These are phyloP conservation scores for Caenorhabditis japonica DNA, from an alignment of 2,888 invertebrate genomes.

Conservation along the genomic window DNA sequence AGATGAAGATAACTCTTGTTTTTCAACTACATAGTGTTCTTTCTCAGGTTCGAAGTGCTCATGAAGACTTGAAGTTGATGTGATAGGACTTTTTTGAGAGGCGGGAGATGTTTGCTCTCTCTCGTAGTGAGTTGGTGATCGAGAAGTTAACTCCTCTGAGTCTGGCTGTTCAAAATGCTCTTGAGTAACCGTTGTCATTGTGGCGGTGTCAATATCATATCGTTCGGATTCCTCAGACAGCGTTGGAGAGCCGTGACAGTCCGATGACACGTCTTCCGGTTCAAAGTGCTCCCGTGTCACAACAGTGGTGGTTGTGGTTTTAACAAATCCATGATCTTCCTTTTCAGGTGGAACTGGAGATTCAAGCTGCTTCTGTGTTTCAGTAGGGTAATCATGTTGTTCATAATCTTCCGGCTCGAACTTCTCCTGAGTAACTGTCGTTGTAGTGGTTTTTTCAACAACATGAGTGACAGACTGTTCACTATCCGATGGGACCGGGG, in stretches of 20 bases:
- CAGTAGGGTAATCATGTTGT: too few relatives aligned
- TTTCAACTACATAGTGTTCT: too few relatives aligned
- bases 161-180: constrained; percentile 22
- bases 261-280: constrained; percentile 19
- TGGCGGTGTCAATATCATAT: constrained; percentile 24
- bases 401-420: constrained; percentile 19
- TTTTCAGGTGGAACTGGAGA: constrained; percentile 2
- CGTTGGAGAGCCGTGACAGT: constrained; percentile 20
- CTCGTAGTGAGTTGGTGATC: constrained; percentile 11
- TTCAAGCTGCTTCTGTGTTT: not conserved
- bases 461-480: constrained; percentile 18
- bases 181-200: constrained; percentile 19
- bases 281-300: constrained; percentile 7
- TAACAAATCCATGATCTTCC: not conserved
- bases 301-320: constrained; percentile 17
- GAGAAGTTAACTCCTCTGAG: not conserved
- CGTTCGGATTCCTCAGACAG: constrained; percentile 16
- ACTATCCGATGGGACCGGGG: constrained; percentile 22
- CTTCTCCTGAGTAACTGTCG: constrained; percentile 38
- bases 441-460: constrained; percentile 45
- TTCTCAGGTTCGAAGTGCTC: too few relatives aligned
- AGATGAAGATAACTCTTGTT: not conserved
- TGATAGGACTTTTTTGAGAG: not conserved
- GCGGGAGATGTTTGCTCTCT: not conserved
- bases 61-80: not conserved